Evolutionary conservation across 2,113 vertebrate genomes (phyloP).

Genomic region (Pitta sordida): DNA sequence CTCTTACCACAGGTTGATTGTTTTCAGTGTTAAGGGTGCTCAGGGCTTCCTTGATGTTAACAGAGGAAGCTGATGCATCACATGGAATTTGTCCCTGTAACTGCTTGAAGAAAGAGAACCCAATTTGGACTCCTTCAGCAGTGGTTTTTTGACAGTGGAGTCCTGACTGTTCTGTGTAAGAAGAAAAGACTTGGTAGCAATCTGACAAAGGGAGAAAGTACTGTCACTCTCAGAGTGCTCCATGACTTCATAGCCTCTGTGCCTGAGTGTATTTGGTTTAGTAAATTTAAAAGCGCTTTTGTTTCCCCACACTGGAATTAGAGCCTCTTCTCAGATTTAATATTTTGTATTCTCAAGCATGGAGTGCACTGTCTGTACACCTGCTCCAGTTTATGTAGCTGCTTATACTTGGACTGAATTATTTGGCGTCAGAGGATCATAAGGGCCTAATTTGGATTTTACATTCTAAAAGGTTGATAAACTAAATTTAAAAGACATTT

Average conservation of each 20-base stretch:
- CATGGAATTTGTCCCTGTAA: conserved; percentile 27
- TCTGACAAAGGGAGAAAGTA: conserved; percentile 1
- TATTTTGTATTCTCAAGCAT: conserved; percentile 35
- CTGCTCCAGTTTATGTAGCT: conserved; percentile 30
- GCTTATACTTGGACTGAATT: not conserved
- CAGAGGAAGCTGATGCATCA: conserved; percentile 41
- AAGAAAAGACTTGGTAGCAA: not conserved
- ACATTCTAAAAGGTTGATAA: conserved; percentile 12
- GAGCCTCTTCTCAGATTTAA: not conserved
- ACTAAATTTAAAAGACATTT: conserved; percentile 19
- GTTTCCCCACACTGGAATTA: not conserved
- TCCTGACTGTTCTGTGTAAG: not conserved
- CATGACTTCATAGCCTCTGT: conserved; percentile 36
- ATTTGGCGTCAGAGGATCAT: not conserved
- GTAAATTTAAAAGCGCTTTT: not conserved
- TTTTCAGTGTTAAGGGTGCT: conserved; percentile 45
- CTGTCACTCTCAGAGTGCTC: conserved; percentile 7
- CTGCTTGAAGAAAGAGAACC: not conserved
- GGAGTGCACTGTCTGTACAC: conserved; percentile 7
- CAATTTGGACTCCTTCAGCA: not conserved
- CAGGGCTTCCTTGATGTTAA: conserved; percentile 44
- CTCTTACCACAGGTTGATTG: conserved; percentile 32
- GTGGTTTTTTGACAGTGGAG: not conserved
- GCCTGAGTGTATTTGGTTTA: conserved; percentile 37
- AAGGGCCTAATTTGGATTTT: not conserved